A percentile compares a stretch with the other conserved stretches of the same genome.
These are phyloP conservation scores for Sterna hirundo DNA, from an alignment of 2,113 vertebrate species.

Conservation along the genomic window DNA sequence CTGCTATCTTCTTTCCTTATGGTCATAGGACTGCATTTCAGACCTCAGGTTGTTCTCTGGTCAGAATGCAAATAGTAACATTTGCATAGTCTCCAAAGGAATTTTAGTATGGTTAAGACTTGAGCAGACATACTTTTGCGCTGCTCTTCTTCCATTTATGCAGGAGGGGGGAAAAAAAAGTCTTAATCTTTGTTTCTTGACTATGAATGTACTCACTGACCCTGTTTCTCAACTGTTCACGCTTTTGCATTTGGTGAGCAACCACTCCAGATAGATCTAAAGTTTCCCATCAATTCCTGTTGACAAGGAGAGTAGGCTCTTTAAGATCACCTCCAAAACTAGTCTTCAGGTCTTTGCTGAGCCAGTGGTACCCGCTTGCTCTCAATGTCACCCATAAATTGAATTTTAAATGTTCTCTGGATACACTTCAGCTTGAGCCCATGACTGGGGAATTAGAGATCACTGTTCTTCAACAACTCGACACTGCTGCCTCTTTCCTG, in stretches of 20 bases:
- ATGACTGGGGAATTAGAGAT: not conserved
- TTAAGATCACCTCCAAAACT: not conserved
- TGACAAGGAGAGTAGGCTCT: not conserved
- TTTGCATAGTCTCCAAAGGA: not conserved
- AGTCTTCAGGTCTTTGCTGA: not conserved
- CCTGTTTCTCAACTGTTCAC: not conserved
- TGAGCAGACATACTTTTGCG: not conserved
- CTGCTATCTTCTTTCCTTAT: fast-evolving
- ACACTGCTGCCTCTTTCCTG: not conserved
- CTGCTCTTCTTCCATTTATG: not conserved
- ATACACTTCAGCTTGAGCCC: not conserved
- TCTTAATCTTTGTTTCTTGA: not conserved
- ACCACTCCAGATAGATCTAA: not conserved
- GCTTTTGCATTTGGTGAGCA: not conserved
- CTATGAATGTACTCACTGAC: not conserved
- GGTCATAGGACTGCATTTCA: not conserved
- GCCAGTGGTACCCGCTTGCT: not conserved
- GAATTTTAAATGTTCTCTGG: not conserved
- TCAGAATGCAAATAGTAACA: not conserved
- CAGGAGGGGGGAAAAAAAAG: not conserved
- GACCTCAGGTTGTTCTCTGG: not conserved
- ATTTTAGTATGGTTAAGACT: not conserved
- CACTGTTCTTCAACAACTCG: not conserved
- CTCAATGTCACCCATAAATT: not conserved
- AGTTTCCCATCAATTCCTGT: not conserved